Percentiles rank a stretch among this genome's conserved stretches.
Conservation (phyloP, 2,888 invertebrate species). For the Rhagonycha lutea region DNA sequence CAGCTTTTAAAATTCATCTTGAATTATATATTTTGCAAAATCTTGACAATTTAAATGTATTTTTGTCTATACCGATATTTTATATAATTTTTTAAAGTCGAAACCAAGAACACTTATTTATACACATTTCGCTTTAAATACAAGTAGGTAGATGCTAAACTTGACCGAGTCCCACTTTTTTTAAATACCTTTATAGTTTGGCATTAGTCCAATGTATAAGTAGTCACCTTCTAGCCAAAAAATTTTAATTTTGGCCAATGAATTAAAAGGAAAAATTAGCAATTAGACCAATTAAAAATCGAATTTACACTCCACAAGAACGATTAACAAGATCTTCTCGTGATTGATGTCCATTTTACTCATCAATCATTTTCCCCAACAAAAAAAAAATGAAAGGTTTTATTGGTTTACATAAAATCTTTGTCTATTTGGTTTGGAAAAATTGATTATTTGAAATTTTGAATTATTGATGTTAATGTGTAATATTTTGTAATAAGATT, state of each 20-base stretch:
- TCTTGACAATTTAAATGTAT: not conserved
- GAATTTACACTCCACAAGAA: not conserved
- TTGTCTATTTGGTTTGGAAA: not conserved
- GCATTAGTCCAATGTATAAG: not conserved
- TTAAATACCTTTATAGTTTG: not conserved
- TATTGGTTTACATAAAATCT: not conserved
- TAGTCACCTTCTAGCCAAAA: not conserved
- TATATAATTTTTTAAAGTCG: not conserved
- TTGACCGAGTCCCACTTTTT: slow-evolving; percentile 1
- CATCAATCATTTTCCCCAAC: no score
- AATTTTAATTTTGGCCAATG: not conserved
- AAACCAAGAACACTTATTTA: slow-evolving; percentile 1
- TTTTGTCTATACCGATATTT: not conserved
- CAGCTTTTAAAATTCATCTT: no score
- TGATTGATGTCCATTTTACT: no score
- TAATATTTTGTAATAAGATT: not conserved
- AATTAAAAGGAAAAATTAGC: not conserved
- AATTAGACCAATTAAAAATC: not conserved
- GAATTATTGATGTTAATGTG: not conserved
- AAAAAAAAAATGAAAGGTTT: not conserved
- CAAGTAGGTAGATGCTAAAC: slow-evolving; percentile 1
- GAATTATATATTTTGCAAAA: not conserved
- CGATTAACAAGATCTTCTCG: no score
- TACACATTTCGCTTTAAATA: slow-evolving; percentile 1
- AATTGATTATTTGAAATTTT: not conserved